Conservation (phyloP, 1,140 invertebrate genomes). For the Chlorops oryzae region DNA sequence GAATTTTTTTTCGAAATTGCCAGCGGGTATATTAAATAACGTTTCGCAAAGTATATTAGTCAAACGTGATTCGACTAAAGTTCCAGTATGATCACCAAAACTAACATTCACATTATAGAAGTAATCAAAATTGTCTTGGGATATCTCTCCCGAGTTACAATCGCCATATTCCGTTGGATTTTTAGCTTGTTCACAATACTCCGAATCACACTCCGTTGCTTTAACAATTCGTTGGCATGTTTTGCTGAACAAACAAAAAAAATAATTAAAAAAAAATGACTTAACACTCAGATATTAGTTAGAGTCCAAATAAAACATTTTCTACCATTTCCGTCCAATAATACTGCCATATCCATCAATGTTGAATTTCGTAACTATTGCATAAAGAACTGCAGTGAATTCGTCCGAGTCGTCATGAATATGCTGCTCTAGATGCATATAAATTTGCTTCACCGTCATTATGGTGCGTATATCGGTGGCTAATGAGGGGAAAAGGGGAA, state of each 20-base stretch:
- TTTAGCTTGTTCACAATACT: no score
- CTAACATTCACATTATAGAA: slow-evolving; percentile 51
- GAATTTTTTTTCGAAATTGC: slow-evolving; percentile 3
- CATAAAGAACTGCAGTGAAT: slow-evolving; percentile 51
- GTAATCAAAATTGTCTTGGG: slow-evolving; percentile 35
- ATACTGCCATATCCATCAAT: slow-evolving; percentile 46
- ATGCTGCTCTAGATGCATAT: slow-evolving; percentile 44
- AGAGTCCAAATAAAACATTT: neutral
- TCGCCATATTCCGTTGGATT: no score
- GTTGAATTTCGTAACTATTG: slow-evolving; percentile 49
- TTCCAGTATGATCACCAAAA: slow-evolving; percentile 54
- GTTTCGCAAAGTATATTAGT: slow-evolving; percentile 48
- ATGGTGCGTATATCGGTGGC: slow-evolving; percentile 46
- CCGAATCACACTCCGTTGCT: no score
- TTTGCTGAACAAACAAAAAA: slow-evolving; percentile 18
- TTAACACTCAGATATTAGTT: neutral
- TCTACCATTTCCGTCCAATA: slow-evolving; percentile 33
- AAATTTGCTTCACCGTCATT: slow-evolving; percentile 51
- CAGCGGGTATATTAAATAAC: slow-evolving; percentile 31
- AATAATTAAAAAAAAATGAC: neutral
- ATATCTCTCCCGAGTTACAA: no score
- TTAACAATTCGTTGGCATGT: slow-evolving; percentile 21
- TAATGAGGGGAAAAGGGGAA: slow-evolving; percentile 22
- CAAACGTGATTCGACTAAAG: slow-evolving; percentile 49
- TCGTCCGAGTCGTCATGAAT: slow-evolving; percentile 34